Base-by-base conservation (phyloP, 2,888 invertebrate genomes). In the Zaprionus obscuricornis region DNA sequence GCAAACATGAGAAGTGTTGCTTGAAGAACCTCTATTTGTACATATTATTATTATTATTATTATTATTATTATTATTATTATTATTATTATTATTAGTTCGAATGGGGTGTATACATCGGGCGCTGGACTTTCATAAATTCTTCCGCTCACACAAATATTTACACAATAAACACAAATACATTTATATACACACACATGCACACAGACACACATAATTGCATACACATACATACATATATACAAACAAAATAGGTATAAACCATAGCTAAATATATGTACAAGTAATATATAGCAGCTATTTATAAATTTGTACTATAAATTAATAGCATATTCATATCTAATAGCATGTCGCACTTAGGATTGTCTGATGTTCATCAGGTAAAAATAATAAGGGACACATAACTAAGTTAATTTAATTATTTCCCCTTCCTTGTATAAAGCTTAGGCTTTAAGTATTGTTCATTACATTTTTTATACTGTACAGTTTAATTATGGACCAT, bases 1-100 rank as follows among this genome's bases (percentile, higher is more conserved):
- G 43, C 88, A 88, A 60, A 87, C 87, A 34, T 86, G 85, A 79
- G 59, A 18, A 60, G 3, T 31, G 36, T 33, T 37, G 42, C 31
- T n/a, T n/a, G n/a, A n/a, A n/a, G n/a, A n/a, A n/a, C n/a, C n/a
- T n/a, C n/a, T n/a, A n/a, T n/a, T n/a, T n/a, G n/a, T n/a, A n/a
- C n/a, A n/a, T n/a, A n/a, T n/a, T n/a, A n/a, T n/a, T n/a, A n/a
- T n/a, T n/a, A n/a, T n/a, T n/a, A n/a, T n/a, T n/a, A n/a, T n/a
- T n/a, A n/a, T n/a, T n/a, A n/a, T n/a, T n/a, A n/a, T n/a, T n/a
- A n/a, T n/a, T n/a, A n/a, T n/a, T n/a, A n/a, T n/a, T n/a, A n/a
- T n/a, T n/a, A n/a, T n/a, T n/a, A n/a, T n/a, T n/a, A n/a, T n/a
- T n/a, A n/a, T n/a, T n/a, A n/a, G n/a, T n/a, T n/a, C n/a, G n/a